phyloP scores from a whole-genome alignment of 1,140 invertebrate genomes.

The Agraylea sexmaculata region DNA sequence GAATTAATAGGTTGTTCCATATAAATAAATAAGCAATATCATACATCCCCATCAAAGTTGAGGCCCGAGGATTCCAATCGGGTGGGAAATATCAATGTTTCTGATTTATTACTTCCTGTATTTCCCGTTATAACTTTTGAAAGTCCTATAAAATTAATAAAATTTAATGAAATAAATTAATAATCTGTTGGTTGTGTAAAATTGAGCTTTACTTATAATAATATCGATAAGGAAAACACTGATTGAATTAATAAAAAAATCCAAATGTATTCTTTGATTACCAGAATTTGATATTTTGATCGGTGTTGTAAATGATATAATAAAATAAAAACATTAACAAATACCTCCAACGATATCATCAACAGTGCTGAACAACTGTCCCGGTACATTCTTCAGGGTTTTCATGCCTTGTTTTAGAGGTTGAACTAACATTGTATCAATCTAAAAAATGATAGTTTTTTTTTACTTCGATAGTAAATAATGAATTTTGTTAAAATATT shows the following conservation, averaged over 20 bases:
- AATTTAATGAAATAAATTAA: slow-evolving; percentile 5
- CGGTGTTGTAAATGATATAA: neutral
- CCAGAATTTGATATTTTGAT: neutral
- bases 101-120: slow-evolving; percentile 28
- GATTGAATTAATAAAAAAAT: slow-evolving; percentile 33
- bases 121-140: slow-evolving; percentile 38
- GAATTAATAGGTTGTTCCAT: too few species aligned
- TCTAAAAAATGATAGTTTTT: slow-evolving; percentile 46
- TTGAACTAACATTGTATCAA: slow-evolving; percentile 62
- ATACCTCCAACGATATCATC: slow-evolving; percentile 70
- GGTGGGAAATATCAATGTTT: slow-evolving; percentile 27
- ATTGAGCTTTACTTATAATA: neutral
- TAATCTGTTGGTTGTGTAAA: neutral
- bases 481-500: slow-evolving; percentile 2
- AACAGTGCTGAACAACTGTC: slow-evolving; percentile 67
- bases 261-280: neutral
- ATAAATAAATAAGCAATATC: too few species aligned
- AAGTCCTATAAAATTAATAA: slow-evolving; percentile 27
- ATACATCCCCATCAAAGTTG: too few species aligned
- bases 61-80: too few species aligned
- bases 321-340: slow-evolving; percentile 8
- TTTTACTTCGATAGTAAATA: slow-evolving; percentile 1
- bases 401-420: slow-evolving; percentile 72
- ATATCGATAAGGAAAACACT: neutral
- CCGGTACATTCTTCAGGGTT: slow-evolving; percentile 71